These are phyloP conservation scores for Gadopsis bispinosus DNA, from an alignment of 2,797 vertebrate genomes.

Conservation along the genomic window DNA sequence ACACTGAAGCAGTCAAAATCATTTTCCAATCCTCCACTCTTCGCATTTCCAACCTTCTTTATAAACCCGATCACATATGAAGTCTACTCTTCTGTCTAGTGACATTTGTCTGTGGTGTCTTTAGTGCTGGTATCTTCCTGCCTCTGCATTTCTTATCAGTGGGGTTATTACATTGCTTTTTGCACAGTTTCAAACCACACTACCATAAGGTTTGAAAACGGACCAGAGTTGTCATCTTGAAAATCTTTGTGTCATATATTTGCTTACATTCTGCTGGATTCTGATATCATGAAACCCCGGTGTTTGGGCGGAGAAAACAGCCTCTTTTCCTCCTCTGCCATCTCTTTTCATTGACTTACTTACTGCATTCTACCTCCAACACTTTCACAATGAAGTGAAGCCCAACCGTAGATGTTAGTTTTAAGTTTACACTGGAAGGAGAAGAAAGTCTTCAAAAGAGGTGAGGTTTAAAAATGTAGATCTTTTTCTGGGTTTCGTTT, in stretches of 20 bases:
- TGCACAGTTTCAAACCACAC: constrained; percentile 2
- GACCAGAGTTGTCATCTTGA: not conserved
- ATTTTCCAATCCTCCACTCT: constrained; percentile 29
- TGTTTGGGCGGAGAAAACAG: constrained; percentile 4
- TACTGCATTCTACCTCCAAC: not conserved
- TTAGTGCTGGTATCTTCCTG: constrained; percentile 20
- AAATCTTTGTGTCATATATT: constrained; percentile 10
- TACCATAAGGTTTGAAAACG: not conserved
- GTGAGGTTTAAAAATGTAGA: constrained; percentile 21
- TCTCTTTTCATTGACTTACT: not conserved
- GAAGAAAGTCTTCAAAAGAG: constrained; percentile 32
- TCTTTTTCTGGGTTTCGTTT: constrained; percentile 38
- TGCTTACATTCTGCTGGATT: not conserved
- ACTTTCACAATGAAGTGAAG: not conserved
- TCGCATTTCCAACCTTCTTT: constrained; percentile 45
- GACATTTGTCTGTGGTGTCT: constrained; percentile 34
- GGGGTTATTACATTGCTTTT: constrained; percentile 37
- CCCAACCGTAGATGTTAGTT: not conserved
- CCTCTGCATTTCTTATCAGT: constrained; percentile 39
- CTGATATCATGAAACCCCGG: not conserved
- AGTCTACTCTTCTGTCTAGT: constrained; percentile 48
- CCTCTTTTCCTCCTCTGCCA: not conserved
- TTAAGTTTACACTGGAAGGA: constrained; percentile 27
- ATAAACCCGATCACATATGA: constrained; percentile 60
- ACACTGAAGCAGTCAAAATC: constrained; percentile 34